Evolutionary conservation across 2,113 vertebrate species (phyloP).

Genomic region (Melanocharis versteri): DNA sequence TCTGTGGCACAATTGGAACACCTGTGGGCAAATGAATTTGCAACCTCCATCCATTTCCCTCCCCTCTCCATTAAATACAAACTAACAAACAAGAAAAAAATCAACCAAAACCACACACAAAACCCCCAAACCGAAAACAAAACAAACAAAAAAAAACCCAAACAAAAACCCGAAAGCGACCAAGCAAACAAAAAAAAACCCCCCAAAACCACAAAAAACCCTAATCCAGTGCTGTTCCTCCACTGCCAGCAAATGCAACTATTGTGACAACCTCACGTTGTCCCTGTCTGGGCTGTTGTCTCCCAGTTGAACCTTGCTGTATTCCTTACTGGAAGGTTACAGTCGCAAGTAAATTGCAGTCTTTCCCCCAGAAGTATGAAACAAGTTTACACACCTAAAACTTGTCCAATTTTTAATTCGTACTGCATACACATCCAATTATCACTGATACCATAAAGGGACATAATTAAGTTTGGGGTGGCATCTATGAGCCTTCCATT

Average conservation of each 20-base stretch:
- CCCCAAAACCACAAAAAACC: not conserved
- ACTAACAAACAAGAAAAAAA: not conserved
- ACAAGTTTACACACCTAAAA: not conserved
- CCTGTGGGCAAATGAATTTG: not conserved
- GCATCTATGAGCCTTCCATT: not conserved
- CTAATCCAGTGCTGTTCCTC: not conserved
- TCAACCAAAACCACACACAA: accelerated
- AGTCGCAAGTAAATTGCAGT: not conserved
- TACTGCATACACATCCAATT: not conserved
- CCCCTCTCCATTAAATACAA: not conserved
- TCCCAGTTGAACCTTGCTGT: not conserved
- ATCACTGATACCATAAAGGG: not conserved
- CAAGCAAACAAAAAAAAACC: not conserved
- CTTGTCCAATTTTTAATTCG: not conserved
- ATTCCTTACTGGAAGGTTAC: not conserved
- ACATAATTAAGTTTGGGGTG: not conserved
- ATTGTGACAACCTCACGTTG: not conserved
- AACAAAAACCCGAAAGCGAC: not conserved
- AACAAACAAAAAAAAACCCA: not conserved
- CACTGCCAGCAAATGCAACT: not conserved
- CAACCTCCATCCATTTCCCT: not conserved
- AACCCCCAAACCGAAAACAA: not conserved
- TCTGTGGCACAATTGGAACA: not conserved
- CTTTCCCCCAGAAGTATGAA: not conserved
- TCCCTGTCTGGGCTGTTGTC: not conserved